Percentiles rank a stretch among this genome's conserved stretches.
Evolutionary conservation across 2,888 invertebrate genomes (phyloP).

Genomic region (Drosophila birchii): DNA sequence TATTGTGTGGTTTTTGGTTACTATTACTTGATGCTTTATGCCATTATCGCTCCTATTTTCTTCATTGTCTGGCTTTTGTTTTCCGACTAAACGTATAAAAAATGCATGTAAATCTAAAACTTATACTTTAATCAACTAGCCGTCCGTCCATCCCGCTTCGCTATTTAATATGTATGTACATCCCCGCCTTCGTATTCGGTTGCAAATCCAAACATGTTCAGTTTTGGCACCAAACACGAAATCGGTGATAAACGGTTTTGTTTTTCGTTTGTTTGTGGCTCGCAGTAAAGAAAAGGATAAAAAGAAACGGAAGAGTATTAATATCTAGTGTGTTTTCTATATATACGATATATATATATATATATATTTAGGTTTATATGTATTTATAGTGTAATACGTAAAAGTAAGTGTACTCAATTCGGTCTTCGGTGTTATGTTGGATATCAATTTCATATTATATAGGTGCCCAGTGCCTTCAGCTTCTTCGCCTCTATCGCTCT

Average conservation of each 20-base stretch:
- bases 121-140: conserved; percentile 60
- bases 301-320: conserved; percentile 13
- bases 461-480: background rate
- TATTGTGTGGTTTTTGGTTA: conserved; percentile 22
- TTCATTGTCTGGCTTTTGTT: conserved; percentile 9
- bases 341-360: conserved; percentile 36
- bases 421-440: conserved; percentile 48
- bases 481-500: background rate
- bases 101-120: conserved; percentile 74
- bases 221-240: conserved; percentile 6
- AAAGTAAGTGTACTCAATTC: conserved; percentile 68
- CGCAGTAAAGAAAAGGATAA: conserved; percentile 23
- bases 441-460: conserved; percentile 29
- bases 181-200: background rate
- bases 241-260: background rate
- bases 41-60: conserved; percentile 14
- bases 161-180: conserved; percentile 7
- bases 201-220: background rate
- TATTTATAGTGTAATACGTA: conserved; percentile 52
- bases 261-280: conserved; percentile 20
- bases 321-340: conserved; percentile 36
- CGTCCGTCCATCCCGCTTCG: conserved; percentile 22
- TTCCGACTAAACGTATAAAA: conserved; percentile 67
- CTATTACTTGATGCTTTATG: conserved; percentile 19
- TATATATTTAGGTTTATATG: conserved; percentile 32